Evolutionary conservation across 2,888 invertebrate species (phyloP).

Genomic region (Sminthurides aquaticus): DNA sequence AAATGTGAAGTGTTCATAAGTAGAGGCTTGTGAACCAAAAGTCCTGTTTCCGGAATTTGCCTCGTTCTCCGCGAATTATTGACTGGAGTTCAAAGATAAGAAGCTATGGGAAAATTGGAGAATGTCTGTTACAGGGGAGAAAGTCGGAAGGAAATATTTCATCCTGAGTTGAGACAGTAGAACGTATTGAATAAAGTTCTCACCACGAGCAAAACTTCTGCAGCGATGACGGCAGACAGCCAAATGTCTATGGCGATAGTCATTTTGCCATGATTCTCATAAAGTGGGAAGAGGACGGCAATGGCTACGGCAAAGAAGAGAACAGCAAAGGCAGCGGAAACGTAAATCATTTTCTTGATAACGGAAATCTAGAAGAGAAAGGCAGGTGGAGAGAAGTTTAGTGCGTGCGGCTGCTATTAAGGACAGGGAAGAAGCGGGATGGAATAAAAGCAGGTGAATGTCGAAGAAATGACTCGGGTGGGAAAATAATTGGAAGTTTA

Average conservation of each 20-base stretch:
- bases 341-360: slow-evolving; percentile 17
- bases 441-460: too few species aligned
- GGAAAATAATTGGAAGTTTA: too few species aligned
- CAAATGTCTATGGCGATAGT: slow-evolving; percentile 17
- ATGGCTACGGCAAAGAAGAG: slow-evolving; percentile 16
- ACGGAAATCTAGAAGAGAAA: slow-evolving; percentile 12
- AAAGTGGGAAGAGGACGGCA: slow-evolving; percentile 8
- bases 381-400: neutral
- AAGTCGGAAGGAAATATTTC: neutral
- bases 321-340: slow-evolving; percentile 11
- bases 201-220: slow-evolving; percentile 19
- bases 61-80: slow-evolving; percentile 4
- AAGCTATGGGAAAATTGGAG: neutral
- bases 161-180: neutral
- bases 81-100: slow-evolving; percentile 21
- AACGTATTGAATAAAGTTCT: neutral
- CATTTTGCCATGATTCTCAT: slow-evolving; percentile 9
- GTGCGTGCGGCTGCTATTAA: too few species aligned
- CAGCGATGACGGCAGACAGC: slow-evolving; percentile 16
- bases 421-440: too few species aligned
- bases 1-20: too few species aligned
- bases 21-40: slow-evolving; percentile 12
- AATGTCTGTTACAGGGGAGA: neutral
- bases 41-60: slow-evolving; percentile 4
- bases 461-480: too few species aligned